Evolutionary conservation across 2,797 vertebrate species (phyloP), one percentile per base, ranked within the genome.

Genomic region (Dallia pectoralis): DNA sequence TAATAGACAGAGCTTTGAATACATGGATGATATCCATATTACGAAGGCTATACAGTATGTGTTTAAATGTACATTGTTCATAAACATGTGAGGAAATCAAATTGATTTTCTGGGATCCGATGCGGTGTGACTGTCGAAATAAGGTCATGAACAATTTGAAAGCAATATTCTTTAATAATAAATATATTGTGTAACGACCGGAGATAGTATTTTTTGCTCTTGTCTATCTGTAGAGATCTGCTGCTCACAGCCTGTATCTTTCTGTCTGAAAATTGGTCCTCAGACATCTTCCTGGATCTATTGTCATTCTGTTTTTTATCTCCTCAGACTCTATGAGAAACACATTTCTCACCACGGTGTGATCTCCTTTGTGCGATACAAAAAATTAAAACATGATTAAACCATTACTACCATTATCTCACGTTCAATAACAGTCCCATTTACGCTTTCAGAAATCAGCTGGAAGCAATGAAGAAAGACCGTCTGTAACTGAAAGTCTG

Each of bases 141-240:
- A 44, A 44, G 40, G 9, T 44, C 36, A 40, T 44, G 53, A 33
- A 74, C 56, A 75, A 67, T 53, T 53, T 74, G 79, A 74, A 53
- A 53, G 51, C 19, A 16, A 15, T 40, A 40, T 40, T 40, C 36
- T 44, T 44, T 12, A 44, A 44, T 44, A 44, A 22, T n/a, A 56
- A 22, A 53, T 53, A 82, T 83, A 80, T 78, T 86, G 69, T 75
- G 75, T 69, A 69, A 70, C 53, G 65, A 80, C 76, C 73, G 76
- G 78, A 86, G 86, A 83, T 84, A 80, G 69, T 79, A 77, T 77
- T 84, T 81, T 79, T 51, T 75, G 73, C 67, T 83, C 74, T 80
- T 84, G 25, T 59, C 53, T 59, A 82, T 87, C 84, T 84, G 77
- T 76, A 78, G 75, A 77, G 82, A 91, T 91, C 88, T 88, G 80